Percentiles rank a stretch among this genome's conserved stretches.
Evolutionary conservation across 92 coral and sea anemone species (phyloP).

Genomic region (Anthopleura xanthogrammica): DNA sequence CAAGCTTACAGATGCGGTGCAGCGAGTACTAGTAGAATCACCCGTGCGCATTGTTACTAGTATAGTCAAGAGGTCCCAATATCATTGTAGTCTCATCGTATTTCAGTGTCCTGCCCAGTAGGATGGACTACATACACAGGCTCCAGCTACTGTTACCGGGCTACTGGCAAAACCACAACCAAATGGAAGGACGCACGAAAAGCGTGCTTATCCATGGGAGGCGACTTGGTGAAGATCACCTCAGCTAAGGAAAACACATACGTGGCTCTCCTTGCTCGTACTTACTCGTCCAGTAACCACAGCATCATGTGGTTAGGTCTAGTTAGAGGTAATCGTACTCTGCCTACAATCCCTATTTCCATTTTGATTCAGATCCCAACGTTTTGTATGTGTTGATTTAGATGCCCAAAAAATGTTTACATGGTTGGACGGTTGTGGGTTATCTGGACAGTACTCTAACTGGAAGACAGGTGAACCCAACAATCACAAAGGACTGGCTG

Average conservation of each 20-base stretch:
- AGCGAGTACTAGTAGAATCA: too few relatives aligned
- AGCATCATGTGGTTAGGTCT: not conserved
- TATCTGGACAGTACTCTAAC: slow-evolving; percentile 9
- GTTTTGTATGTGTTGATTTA: not conserved
- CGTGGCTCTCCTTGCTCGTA: slow-evolving; percentile 1
- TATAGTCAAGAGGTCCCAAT: not conserved
- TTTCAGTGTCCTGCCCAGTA: not conserved
- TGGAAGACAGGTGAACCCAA: slow-evolving; percentile 1
- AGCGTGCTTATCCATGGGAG: not conserved
- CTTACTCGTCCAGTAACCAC: not conserved
- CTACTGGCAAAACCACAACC: not conserved
- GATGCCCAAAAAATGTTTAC: not conserved
- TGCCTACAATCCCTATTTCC: too few relatives aligned
- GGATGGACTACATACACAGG: slow-evolving; percentile 7
- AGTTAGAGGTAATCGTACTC: not conserved
- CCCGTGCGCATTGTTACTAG: too few relatives aligned
- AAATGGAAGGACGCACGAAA: slow-evolving; percentile 26
- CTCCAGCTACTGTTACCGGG: slow-evolving; percentile 10
- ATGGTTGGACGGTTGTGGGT: slow-evolving; percentile 5
- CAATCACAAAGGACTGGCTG: not conserved
- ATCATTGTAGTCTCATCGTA: not conserved
- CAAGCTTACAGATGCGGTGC: too few relatives aligned
- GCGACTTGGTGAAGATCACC: not conserved
- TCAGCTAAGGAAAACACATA: slow-evolving; percentile 6
- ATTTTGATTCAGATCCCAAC: too few relatives aligned